Percentiles rank a stretch among this genome's conserved stretches.
Conservation (phyloP, 2,113 vertebrate species). For the Gobius niger region DNA sequence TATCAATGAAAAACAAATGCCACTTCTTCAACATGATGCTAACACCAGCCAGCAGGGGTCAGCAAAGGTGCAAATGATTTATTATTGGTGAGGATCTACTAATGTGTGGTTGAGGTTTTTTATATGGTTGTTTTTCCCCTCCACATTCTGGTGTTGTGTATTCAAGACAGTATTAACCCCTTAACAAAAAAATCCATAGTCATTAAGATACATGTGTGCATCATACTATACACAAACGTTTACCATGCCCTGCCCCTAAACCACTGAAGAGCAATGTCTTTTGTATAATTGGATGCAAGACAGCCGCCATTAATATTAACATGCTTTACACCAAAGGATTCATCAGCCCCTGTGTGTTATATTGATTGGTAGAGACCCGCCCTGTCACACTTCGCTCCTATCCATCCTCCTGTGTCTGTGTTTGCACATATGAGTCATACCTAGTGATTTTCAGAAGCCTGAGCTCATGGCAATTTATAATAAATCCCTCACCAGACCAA, state of each 20-base stretch:
- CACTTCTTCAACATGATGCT: no score
- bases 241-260: neutral
- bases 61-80: no score
- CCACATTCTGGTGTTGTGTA: no score
- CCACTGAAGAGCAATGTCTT: neutral
- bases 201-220: neutral
- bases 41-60: no score
- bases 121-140: no score
- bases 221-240: neutral
- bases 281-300: neutral
- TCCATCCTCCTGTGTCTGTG: constrained; percentile 27
- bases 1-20: no score
- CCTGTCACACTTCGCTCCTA: constrained; percentile 11
- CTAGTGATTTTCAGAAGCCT: constrained; percentile 19
- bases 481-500: constrained; percentile 15
- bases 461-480: constrained; percentile 32
- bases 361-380: neutral
- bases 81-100: no score
- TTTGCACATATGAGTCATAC: constrained; percentile 22
- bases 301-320: neutral
- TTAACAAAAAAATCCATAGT: no score
- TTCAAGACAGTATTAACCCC: no score
- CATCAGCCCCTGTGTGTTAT: neutral
- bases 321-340: neutral
- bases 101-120: no score